Percentiles rank a stretch among this genome's conserved stretches.
Evolutionary conservation across 2,888 invertebrate genomes (phyloP).

Genomic region (Pherbina coryleti): DNA sequence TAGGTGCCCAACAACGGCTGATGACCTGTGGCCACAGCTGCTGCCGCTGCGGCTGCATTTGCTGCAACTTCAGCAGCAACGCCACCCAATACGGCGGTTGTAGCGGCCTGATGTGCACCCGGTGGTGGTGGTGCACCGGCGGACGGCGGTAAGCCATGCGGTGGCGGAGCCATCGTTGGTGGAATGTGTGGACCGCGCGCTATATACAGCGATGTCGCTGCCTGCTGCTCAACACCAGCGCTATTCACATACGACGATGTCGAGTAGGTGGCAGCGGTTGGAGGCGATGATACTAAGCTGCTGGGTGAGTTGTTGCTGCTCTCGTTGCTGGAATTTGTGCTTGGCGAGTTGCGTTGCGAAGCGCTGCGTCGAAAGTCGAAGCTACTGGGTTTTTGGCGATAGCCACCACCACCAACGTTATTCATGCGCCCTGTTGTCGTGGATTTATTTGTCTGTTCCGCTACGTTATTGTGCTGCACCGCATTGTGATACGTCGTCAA

Average conservation of each 20-base stretch:
- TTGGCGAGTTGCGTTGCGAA: conserved; percentile 69
- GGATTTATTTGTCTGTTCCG: conserved; percentile 52
- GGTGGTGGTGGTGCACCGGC: conserved; percentile 55
- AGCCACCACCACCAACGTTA: conserved; percentile 55
- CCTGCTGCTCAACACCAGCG: conserved; percentile 46
- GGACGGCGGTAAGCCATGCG: conserved; percentile 56
- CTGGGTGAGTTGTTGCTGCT: conserved; percentile 70
- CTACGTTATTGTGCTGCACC: conserved; percentile 10
- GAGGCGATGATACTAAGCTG: conserved; percentile 60
- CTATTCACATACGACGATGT: conserved; percentile 44
- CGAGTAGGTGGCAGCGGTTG: conserved; percentile 45
- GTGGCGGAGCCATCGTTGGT: conserved; percentile 58
- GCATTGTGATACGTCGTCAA: conserved; percentile 11
- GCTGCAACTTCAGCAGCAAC: conserved; percentile 56
- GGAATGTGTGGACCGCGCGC: conserved; percentile 67
- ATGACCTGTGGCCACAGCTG: conserved; percentile 60
- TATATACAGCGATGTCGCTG: conserved; percentile 62
- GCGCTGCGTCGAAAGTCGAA: conserved; percentile 65
- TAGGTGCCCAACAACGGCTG: conserved; percentile 71
- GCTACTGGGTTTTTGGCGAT: conserved; percentile 60
- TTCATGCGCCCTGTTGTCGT: conserved; percentile 60
- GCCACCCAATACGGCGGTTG: conserved; percentile 54
- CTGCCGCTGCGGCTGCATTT: conserved; percentile 62
- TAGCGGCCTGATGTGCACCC: conserved; percentile 48
- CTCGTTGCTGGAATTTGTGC: conserved; percentile 66